phyloP scores from a whole-genome alignment of 2,113 vertebrate genomes.

The Agelaius tricolor region DNA sequence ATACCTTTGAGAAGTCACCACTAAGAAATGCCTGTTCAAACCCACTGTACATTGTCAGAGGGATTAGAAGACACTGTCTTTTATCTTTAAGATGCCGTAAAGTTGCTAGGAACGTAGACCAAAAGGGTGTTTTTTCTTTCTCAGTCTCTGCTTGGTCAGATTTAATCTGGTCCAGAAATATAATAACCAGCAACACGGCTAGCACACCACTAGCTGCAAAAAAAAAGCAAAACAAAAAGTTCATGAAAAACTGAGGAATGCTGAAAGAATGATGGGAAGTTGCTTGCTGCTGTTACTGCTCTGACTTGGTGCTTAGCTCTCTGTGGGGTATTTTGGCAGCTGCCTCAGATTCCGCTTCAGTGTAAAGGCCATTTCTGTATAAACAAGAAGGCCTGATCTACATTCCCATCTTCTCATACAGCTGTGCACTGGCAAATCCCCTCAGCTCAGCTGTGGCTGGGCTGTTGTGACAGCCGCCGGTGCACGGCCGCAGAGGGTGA shows the following conservation, averaged over 20 bases:
- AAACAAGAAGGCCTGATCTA: slow-evolving; percentile 8
- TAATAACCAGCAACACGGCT: slow-evolving; percentile 82
- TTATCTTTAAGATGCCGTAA: slow-evolving; percentile 84
- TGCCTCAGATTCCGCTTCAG: background rate
- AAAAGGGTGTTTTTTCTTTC: slow-evolving; percentile 71
- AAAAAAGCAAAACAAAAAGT: background rate
- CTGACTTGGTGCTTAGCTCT: slow-evolving; percentile 23
- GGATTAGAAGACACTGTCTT: slow-evolving; percentile 84
- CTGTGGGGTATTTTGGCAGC: slow-evolving; percentile 33
- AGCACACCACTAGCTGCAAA: slow-evolving; percentile 86
- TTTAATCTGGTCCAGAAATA: slow-evolving; percentile 85
- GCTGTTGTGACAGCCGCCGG: background rate
- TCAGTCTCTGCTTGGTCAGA: slow-evolving; percentile 49
- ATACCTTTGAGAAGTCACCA: slow-evolving; percentile 93
- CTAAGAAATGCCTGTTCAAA: slow-evolving; percentile 93
- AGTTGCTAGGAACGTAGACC: slow-evolving; percentile 84
- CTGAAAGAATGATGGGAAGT: slow-evolving; percentile 21
- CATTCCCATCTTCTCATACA: background rate
- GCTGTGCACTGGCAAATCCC: background rate
- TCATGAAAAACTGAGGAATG: slow-evolving; percentile 15
- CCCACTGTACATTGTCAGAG: slow-evolving; percentile 92
- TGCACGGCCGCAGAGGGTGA: background rate
- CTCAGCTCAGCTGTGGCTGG: background rate
- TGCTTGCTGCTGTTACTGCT: slow-evolving; percentile 3
- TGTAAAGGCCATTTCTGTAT: background rate